Evolutionary conservation across 1,140 invertebrate genomes (phyloP).

Genomic region (Heliothis virescens): DNA sequence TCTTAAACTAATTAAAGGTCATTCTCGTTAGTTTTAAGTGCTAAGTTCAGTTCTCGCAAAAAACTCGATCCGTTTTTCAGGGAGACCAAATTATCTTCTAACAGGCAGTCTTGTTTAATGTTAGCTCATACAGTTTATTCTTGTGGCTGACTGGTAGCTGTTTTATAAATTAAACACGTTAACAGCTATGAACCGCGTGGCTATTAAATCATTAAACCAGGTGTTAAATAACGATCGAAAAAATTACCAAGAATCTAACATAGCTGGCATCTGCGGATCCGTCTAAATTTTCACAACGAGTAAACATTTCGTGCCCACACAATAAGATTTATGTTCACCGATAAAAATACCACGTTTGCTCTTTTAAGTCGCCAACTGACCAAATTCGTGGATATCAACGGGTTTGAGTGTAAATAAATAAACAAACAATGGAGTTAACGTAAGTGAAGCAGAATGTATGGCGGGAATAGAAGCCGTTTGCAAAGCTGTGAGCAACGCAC

Average conservation of each 20-base stretch:
- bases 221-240: slow-evolving; percentile 42
- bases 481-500: neutral
- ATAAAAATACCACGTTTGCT: slow-evolving; percentile 82
- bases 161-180: slow-evolving; percentile 50
- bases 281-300: slow-evolving; percentile 68
- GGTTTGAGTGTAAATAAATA: slow-evolving; percentile 74
- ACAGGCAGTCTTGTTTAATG: neutral
- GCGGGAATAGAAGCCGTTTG: slow-evolving; percentile 32
- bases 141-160: slow-evolving; percentile 39
- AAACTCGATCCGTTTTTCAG: neutral
- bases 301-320: slow-evolving; percentile 79
- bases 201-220: slow-evolving; percentile 54
- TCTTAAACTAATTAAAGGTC: too few species aligned
- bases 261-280: slow-evolving; percentile 44
- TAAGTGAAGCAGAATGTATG: slow-evolving; percentile 58
- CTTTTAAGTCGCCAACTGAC: slow-evolving; percentile 69
- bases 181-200: slow-evolving; percentile 34
- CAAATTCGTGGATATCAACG: slow-evolving; percentile 60
- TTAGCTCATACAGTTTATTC: slow-evolving; percentile 31
- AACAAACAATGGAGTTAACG: slow-evolving; percentile 77
- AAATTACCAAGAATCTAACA: slow-evolving; percentile 32
- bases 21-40: too few species aligned
- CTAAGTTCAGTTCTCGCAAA: neutral
- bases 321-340: slow-evolving; percentile 82
- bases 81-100: slow-evolving; percentile 21